A percentile compares a stretch with the other conserved stretches of the same genome.
phyloP scores from a whole-genome alignment of 2,888 invertebrate genomes.

The Dusona sp. region DNA sequence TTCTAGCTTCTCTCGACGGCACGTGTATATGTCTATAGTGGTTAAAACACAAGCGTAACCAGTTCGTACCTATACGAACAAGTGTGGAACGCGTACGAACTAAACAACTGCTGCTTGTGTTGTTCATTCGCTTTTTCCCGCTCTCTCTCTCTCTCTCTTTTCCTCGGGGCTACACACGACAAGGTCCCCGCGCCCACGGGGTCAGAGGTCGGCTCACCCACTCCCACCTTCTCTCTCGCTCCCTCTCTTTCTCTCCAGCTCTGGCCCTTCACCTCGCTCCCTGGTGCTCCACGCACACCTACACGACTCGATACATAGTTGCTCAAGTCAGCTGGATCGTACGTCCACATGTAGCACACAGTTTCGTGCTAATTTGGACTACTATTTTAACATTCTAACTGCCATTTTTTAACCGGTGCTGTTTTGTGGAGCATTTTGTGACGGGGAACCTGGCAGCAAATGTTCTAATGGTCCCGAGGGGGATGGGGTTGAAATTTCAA shows the following conservation, averaged over 20 bases:
- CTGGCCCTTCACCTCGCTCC: constrained; percentile 71
- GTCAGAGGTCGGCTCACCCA: constrained; percentile 84
- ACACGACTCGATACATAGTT: constrained; percentile 12
- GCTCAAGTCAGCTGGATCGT: constrained; percentile 35
- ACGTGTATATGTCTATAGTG: constrained; percentile 10
- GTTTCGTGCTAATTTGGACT: constrained; percentile 22
- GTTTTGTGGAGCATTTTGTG: background rate
- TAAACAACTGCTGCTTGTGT: constrained; percentile 60
- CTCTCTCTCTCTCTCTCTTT: constrained; percentile 10
- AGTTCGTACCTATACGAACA: constrained; percentile 23
- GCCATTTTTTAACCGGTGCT: background rate
- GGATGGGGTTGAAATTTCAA: background rate
- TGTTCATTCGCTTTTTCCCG: constrained; percentile 6
- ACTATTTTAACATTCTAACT: background rate
- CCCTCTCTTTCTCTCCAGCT: constrained; percentile 25
- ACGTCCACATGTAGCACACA: background rate
- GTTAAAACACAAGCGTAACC: constrained; percentile 5
- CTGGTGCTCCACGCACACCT: constrained; percentile 44
- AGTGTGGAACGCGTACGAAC: constrained; percentile 39
- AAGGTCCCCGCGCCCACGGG: constrained; percentile 83
- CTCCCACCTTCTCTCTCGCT: constrained; percentile 72
- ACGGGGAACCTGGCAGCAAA: background rate
- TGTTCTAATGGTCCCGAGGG: background rate
- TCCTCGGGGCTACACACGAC: constrained; percentile 71
- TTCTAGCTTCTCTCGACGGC: constrained; percentile 54